Conservation (phyloP, 64 coral and sea anemone species). For the Actinia tenebrosa region DNA sequence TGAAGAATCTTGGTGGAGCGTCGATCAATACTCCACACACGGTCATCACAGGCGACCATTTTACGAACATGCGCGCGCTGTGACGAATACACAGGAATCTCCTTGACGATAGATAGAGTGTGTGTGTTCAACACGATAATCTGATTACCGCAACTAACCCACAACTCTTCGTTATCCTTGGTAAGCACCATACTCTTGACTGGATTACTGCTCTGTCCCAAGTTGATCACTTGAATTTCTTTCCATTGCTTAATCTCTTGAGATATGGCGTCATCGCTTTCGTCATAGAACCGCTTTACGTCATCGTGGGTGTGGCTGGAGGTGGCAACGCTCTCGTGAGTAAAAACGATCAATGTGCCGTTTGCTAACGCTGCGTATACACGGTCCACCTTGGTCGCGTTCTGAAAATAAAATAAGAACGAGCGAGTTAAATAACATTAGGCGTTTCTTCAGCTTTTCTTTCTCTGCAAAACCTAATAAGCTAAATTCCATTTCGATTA, state of each 20-base stretch:
- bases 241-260: conserved; percentile 52
- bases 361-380: conserved; percentile 86
- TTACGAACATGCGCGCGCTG: conserved; percentile 45
- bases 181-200: conserved; percentile 55
- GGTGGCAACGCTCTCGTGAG: background rate
- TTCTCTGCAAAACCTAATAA: too few species aligned
- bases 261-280: conserved; percentile 48
- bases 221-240: conserved; percentile 45
- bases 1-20: conserved; percentile 77
- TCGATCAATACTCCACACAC: conserved; percentile 80
- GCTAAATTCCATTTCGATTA: too few species aligned
- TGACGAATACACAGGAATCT: conserved; percentile 37
- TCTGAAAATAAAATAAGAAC: conserved; percentile 5
- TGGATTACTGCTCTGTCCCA: conserved; percentile 41
- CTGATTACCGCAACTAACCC: conserved; percentile 65
- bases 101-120: conserved; percentile 35
- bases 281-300: conserved; percentile 46
- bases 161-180: conserved; percentile 38
- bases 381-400: conserved; percentile 11
- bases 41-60: conserved; percentile 64
- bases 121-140: conserved; percentile 43
- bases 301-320: conserved; percentile 41
- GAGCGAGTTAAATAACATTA: too few species aligned
- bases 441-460: too few species aligned
- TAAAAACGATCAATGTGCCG: conserved; percentile 70